Evolutionary conservation across 2,113 vertebrate species (phyloP), one percentile per base, ranked within the genome.

Genomic region (Thermophis baileyi): DNA sequence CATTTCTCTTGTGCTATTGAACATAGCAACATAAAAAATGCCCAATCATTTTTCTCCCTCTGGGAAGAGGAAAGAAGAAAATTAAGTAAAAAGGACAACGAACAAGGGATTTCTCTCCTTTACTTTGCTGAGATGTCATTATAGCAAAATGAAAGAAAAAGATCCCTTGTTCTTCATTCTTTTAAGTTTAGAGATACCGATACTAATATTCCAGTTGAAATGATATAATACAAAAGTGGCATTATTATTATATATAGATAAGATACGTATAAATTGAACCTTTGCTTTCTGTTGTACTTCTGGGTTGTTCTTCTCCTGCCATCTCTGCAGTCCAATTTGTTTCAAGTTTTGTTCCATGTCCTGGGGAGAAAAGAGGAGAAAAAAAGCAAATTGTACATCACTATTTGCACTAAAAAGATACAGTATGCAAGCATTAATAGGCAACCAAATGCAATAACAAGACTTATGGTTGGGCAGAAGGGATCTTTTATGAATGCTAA

Each of bases 261-360:
- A 16, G 30, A 20, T 85, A 44, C 0, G 87, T 51, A 87, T 94
- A 94, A 46, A 27, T 92, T 69, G 96, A 97, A 98, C 98, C 98
- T 98, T 98, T 91, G 93, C 87, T 50, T 95, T 97, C 93, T 91
- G 92, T 95, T 97, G 98, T 11, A 95, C 96, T 94, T 96, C 94
- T 25, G 93, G 88, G 9, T 93, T 87, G 92, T 93, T 96, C 95
- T 93, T 96, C 92, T 97, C 97, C 50, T 97, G 94, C 87, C 88
- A 96, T 30, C 95, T 96, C 90, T 97, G 96, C 81, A 97, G 92
- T 87, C 94, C 96, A 88, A 97, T 95, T 96, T 97, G 90, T 93
- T 96, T 96, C 55, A 98, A 95, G 90, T 97, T 96, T 95, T 96
- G 94, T 88, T 98, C 97, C 14, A 96, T 69, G 47, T 97, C 97